Percentiles rank a stretch among this genome's conserved stretches.
Conservation (phyloP, 2,888 invertebrate species). For the Volucella inflata region DNA sequence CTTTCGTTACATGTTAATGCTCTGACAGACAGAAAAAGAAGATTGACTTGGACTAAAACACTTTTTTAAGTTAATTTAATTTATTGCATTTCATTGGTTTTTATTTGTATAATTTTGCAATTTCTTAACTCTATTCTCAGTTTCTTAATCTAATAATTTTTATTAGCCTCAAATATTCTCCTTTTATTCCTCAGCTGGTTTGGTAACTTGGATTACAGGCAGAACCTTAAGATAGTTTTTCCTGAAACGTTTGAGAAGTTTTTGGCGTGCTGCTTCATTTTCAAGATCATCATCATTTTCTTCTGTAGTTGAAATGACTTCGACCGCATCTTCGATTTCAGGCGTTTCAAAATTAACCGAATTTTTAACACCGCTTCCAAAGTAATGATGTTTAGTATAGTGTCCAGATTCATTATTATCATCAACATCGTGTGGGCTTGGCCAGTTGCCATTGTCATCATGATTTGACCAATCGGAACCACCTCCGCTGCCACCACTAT, state of each 20-base stretch:
- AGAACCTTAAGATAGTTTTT: constrained; percentile 9
- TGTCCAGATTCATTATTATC: not conserved
- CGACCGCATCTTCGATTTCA: constrained; percentile 26
- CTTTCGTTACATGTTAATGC: too few relatives aligned
- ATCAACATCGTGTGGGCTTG: not conserved
- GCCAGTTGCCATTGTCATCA: not conserved
- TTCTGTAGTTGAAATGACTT: not conserved
- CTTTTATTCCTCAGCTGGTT: not conserved
- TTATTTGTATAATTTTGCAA: not conserved
- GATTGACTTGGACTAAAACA: too few relatives aligned
- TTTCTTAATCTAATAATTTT: not conserved
- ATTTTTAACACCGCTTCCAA: constrained; percentile 27
- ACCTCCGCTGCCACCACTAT: too few relatives aligned
- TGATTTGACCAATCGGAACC: too few relatives aligned
- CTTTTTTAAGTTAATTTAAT: too few relatives aligned
- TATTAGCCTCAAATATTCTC: not conserved
- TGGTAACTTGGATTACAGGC: not conserved
- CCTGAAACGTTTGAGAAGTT: not conserved
- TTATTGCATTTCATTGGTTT: not conserved
- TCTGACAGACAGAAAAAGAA: too few relatives aligned
- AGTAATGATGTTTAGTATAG: constrained; percentile 19
- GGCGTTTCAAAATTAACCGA: not conserved
- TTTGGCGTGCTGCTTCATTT: not conserved
- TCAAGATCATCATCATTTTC: constrained; percentile 14
- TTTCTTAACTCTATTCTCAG: not conserved